These are phyloP conservation scores for Acromyrmex heyeri DNA, from an alignment of 1,140 invertebrate species.

Conservation along the genomic window DNA sequence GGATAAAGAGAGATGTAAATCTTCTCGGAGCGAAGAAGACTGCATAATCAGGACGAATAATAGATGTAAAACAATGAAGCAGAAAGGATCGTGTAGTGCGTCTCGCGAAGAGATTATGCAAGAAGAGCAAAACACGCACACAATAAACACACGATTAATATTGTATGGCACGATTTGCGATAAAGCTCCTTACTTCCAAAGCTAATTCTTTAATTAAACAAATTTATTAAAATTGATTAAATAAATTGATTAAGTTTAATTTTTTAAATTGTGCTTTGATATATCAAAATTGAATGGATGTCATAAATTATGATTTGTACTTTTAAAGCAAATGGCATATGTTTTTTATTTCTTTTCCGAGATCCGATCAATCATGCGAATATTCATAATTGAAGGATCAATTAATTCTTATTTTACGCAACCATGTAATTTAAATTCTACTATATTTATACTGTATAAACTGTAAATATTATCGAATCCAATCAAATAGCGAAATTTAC, in stretches of 20 bases:
- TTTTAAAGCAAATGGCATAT: neutral
- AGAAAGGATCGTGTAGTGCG: neutral
- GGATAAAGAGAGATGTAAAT: neutral
- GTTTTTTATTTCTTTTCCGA: neutral
- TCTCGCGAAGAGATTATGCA: neutral
- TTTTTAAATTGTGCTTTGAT: neutral
- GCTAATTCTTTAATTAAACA: neutral
- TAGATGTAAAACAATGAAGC: neutral
- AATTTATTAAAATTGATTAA: neutral
- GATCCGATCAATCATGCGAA: neutral
- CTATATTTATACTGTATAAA: neutral
- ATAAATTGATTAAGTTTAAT: neutral
- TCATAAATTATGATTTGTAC: neutral
- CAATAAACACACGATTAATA: neutral
- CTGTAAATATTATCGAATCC: neutral
- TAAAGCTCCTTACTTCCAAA: neutral
- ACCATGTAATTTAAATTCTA: neutral
- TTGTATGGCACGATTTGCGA: neutral
- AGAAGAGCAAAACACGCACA: neutral
- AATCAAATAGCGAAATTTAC: neutral
- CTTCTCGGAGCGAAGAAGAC: neutral
- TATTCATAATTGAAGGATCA: neutral
- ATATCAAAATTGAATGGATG: neutral
- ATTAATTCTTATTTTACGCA: neutral
- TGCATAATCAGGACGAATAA: neutral